Evolutionary conservation across 2,113 vertebrate genomes (phyloP).

Genomic region (Plotosus lineatus): DNA sequence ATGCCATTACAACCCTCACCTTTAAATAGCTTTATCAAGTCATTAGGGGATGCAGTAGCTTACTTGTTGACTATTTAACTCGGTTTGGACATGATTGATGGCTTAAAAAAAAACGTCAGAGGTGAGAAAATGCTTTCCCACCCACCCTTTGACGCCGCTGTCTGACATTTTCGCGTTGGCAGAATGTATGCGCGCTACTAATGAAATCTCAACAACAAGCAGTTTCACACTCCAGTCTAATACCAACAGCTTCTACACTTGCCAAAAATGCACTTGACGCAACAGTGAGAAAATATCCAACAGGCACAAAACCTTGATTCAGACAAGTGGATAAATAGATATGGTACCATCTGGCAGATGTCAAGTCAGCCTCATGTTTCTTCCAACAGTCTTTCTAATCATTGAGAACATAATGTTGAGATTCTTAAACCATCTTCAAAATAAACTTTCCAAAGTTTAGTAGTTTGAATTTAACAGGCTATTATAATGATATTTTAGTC

Average conservation of each 20-base stretch:
- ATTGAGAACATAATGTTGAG: neutral
- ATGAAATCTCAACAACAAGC: slow-evolving; percentile 50
- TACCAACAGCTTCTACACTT: slow-evolving; percentile 37
- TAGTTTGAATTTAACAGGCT: neutral
- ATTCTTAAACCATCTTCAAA: neutral
- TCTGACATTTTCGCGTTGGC: slow-evolving; percentile 44
- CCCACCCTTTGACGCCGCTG: slow-evolving; percentile 38
- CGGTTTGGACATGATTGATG: slow-evolving; percentile 30
- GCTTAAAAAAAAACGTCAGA: slow-evolving; percentile 19
- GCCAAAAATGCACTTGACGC: slow-evolving; percentile 46
- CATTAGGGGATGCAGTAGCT: neutral
- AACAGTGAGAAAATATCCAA: slow-evolving; percentile 52
- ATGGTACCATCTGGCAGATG: slow-evolving; percentile 30
- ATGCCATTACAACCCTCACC: neutral
- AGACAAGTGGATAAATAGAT: slow-evolving; percentile 48
- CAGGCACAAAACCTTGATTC: slow-evolving; percentile 53
- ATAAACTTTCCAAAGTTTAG: neutral
- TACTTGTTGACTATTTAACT: slow-evolving; percentile 31
- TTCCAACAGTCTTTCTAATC: neutral
- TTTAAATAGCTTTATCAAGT: neutral
- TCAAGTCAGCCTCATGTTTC: neutral
- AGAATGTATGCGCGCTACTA: slow-evolving; percentile 37
- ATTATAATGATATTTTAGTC: neutral
- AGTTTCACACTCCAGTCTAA: slow-evolving; percentile 53
- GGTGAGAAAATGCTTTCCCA: slow-evolving; percentile 37